These are phyloP conservation scores for Carassius gibelio DNA, from an alignment of 2,113 vertebrate genomes.

Conservation along the genomic window DNA sequence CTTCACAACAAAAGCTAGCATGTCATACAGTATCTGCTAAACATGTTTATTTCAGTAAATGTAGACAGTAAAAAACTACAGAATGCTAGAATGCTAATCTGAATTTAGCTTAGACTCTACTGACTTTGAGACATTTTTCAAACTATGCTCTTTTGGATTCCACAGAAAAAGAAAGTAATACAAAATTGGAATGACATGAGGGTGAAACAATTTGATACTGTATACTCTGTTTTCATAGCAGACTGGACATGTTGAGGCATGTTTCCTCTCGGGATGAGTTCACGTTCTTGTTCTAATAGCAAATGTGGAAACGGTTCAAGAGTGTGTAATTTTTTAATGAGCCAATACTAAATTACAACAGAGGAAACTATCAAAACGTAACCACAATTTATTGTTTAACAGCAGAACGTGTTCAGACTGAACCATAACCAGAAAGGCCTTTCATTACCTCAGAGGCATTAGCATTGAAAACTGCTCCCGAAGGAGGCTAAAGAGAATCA, in stretches of 20 bases:
- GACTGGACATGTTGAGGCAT: background rate
- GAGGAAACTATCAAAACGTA: conserved; percentile 3
- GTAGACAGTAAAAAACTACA: background rate
- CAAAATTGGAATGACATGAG: background rate
- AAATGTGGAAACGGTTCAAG: conserved; percentile 6
- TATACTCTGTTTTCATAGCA: background rate
- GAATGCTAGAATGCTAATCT: background rate
- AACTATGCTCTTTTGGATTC: background rate
- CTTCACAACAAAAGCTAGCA: background rate
- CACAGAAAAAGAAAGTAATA: background rate
- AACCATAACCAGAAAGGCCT: background rate
- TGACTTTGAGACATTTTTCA: background rate
- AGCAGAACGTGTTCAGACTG: background rate
- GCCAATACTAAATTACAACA: background rate
- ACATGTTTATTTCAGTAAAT: background rate
- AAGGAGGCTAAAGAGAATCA: background rate
- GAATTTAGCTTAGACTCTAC: background rate
- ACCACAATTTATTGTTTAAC: background rate
- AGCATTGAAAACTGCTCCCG: background rate
- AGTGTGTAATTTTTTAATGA: background rate
- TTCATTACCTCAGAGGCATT: background rate
- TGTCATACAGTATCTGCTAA: background rate
- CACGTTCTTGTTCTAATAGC: background rate
- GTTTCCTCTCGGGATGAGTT: background rate
- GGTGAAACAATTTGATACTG: background rate